These are phyloP conservation scores for Sylvicola cinctus DNA, from an alignment of 2,888 invertebrate genomes.

Conservation along the genomic window DNA sequence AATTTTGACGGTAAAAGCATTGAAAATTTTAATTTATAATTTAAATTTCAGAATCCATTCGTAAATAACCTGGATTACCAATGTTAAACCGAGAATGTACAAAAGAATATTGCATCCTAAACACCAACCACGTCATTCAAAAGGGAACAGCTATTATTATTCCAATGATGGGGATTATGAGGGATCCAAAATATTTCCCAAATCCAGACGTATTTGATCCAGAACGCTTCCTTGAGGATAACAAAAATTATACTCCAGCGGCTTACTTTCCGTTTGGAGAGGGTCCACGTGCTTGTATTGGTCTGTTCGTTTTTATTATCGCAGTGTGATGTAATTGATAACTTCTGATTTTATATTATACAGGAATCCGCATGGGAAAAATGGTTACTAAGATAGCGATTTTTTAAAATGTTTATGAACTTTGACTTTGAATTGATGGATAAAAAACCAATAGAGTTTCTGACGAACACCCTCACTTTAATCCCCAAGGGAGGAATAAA, in stretches of 20 bases:
- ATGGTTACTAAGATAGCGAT: constrained; percentile 17
- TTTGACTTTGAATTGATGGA: constrained; percentile 14
- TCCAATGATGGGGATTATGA: constrained; percentile 22
- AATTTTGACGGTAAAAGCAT: background rate
- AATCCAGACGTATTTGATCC: constrained; percentile 26
- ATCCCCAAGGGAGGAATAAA: constrained; percentile 17
- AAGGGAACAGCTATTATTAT: constrained; percentile 22
- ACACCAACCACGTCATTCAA: constrained; percentile 16
- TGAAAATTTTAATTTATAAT: background rate
- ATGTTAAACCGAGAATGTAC: constrained; percentile 23
- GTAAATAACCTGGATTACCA: constrained; percentile 26
- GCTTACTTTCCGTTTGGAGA: constrained; percentile 23
- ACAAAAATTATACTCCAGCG: constrained; percentile 13
- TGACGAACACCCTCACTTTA: constrained; percentile 14
- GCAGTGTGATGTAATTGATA: background rate
- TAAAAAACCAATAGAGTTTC: constrained; percentile 16
- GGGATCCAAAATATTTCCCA: constrained; percentile 22
- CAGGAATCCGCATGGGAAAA: constrained; percentile 15
- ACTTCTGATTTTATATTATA: background rate
- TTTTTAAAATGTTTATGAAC: constrained; percentile 16
- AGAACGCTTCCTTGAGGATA: constrained; percentile 20
- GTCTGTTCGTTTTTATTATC: constrained; percentile 11
- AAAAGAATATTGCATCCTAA: constrained; percentile 18
- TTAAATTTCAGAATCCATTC: constrained; percentile 19
- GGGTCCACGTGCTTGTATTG: constrained; percentile 23